Conservation (phyloP, 2,797 vertebrate species). For the Heteromormyrus szaboi region DNA sequence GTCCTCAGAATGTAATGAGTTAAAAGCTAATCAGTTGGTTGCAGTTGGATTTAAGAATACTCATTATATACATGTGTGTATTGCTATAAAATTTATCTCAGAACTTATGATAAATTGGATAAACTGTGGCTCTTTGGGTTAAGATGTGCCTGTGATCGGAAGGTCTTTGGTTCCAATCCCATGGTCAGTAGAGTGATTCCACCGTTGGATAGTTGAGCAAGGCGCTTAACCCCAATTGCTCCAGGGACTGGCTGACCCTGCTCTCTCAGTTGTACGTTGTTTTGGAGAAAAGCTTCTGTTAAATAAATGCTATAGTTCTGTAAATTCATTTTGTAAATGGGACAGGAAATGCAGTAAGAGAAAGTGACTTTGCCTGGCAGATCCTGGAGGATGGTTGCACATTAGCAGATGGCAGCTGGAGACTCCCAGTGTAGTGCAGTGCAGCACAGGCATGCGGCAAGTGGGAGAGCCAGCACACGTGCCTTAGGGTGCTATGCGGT, state of each 20-base stretch:
- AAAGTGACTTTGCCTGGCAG: background rate
- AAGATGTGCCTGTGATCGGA: background rate
- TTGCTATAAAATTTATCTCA: background rate
- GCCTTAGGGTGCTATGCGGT: background rate
- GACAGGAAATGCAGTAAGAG: background rate
- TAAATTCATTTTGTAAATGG: background rate
- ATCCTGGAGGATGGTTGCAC: background rate
- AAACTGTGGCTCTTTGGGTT: background rate
- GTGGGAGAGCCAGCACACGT: background rate
- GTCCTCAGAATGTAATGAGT: background rate
- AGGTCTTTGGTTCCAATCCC: background rate
- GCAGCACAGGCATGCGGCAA: background rate
- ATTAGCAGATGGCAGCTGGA: background rate
- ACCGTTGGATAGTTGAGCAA: background rate
- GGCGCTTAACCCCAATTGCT: background rate
- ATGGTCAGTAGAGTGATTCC: background rate
- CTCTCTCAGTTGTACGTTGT: background rate
- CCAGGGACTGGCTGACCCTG: background rate
- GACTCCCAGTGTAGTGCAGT: background rate
- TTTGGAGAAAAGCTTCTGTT: background rate
- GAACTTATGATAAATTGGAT: background rate
- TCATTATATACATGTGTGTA: background rate
- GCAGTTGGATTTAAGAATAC: background rate
- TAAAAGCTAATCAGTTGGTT: background rate
- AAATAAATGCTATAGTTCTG: background rate